Percentiles rank a stretch among this genome's conserved stretches.
Conservation (phyloP, 1,140 invertebrate species). For the Sarcophaga bullata region DNA sequence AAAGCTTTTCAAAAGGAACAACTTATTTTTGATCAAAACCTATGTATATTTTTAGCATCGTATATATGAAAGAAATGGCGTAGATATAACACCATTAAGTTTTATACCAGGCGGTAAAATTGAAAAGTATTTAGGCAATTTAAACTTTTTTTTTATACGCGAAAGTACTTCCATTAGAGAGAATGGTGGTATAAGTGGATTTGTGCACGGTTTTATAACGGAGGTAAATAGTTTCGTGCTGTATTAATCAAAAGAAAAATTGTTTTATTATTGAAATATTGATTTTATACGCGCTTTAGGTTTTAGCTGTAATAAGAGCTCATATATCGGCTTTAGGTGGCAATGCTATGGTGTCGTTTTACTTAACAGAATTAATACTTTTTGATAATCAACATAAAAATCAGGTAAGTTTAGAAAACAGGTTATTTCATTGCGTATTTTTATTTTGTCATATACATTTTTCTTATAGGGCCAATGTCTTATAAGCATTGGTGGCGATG, state of each 20-base stretch:
- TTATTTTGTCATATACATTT: slow-evolving; percentile 38
- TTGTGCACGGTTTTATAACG: slow-evolving; percentile 92
- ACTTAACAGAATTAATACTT: slow-evolving; percentile 90
- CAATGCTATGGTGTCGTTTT: slow-evolving; percentile 94
- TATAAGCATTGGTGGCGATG: slow-evolving; percentile 94
- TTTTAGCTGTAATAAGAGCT: slow-evolving; percentile 88
- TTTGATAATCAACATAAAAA: slow-evolving; percentile 95
- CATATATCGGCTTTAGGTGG: slow-evolving; percentile 94
- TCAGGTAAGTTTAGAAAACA: slow-evolving; percentile 74
- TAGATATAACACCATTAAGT: slow-evolving; percentile 87
- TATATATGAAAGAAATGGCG: slow-evolving; percentile 76
- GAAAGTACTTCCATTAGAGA: slow-evolving; percentile 93
- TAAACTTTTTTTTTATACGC: slow-evolving; percentile 95
- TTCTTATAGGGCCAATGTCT: slow-evolving; percentile 86
- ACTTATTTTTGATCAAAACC: background rate
- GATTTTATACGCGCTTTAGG: slow-evolving; percentile 25
- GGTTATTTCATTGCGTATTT: background rate
- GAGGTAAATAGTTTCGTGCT: slow-evolving; percentile 68
- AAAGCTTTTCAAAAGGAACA: background rate
- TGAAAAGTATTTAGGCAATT: slow-evolving; percentile 88
- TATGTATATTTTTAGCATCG: slow-evolving; percentile 67
- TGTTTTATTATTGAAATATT: slow-evolving; percentile 28
- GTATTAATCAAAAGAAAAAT: background rate
- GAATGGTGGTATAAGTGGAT: slow-evolving; percentile 89
- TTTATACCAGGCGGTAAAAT: slow-evolving; percentile 84